phyloP scores from a whole-genome alignment of 2,113 vertebrate species.

The Hypomesus transpacificus region DNA sequence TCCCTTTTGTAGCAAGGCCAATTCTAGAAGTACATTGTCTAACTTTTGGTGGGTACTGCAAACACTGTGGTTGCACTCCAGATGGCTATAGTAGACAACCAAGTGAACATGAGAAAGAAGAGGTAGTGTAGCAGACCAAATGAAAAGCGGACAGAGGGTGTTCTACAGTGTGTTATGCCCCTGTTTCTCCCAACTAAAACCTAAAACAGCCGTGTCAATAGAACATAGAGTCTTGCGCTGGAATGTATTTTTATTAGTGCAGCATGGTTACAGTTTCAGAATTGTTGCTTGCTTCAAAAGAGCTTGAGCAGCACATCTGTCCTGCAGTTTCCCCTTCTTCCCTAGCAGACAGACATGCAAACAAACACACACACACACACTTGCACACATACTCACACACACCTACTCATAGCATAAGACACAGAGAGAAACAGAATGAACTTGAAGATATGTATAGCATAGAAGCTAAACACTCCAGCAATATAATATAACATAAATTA shows the following conservation, averaged over 20 bases:
- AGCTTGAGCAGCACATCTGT: conserved; percentile 54
- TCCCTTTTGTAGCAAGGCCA: no score
- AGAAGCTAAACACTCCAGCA: no score
- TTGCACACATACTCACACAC: neutral
- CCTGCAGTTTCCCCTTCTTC: conserved; percentile 37
- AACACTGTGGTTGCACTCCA: no score
- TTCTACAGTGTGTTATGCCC: conserved; percentile 15
- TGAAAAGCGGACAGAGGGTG: neutral
- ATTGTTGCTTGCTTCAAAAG: conserved; percentile 49
- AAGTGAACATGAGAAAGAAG: neutral
- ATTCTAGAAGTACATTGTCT: no score
- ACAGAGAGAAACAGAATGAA: no score
- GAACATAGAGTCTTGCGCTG: conserved; percentile 38
- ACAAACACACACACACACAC: neutral
- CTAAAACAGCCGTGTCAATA: conserved; percentile 34
- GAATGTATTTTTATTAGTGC: conserved; percentile 63
- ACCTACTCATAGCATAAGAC: neutral
- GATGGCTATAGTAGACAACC: no score
- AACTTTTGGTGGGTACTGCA: neutral
- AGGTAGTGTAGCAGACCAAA: neutral
- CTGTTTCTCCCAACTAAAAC: conserved; percentile 30
- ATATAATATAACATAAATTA: neutral
- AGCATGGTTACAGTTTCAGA: conserved; percentile 53
- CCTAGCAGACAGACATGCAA: neutral
- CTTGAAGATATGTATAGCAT: no score